phyloP scores from a whole-genome alignment of 1,140 invertebrate species.

The Meteorus sp. region DNA sequence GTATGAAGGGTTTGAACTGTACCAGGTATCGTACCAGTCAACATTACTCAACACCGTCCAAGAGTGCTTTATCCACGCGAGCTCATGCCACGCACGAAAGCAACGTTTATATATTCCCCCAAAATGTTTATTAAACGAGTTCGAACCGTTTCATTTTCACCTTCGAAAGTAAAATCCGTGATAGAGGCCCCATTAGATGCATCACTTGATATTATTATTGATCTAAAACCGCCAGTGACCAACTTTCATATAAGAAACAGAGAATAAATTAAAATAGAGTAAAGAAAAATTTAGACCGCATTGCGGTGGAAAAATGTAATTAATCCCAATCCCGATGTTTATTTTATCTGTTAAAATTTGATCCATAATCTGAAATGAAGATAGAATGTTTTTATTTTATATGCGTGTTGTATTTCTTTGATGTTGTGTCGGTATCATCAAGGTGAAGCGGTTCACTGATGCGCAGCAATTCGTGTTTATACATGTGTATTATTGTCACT shows the following conservation, averaged over 20 bases:
- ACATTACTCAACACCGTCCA: too few species aligned
- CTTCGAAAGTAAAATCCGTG: too few species aligned
- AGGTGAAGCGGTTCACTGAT: conserved; percentile 7
- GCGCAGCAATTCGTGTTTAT: neutral
- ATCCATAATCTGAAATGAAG: too few species aligned
- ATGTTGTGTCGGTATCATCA: neutral
- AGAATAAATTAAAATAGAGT: too few species aligned
- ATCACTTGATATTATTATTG: too few species aligned
- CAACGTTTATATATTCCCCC: neutral
- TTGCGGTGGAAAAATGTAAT: neutral
- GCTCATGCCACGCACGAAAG: conserved; percentile 32
- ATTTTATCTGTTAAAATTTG: too few species aligned
- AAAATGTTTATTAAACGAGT: too few species aligned
- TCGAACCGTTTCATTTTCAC: too few species aligned
- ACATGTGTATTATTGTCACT: neutral
- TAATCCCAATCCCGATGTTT: too few species aligned
- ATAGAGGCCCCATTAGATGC: too few species aligned
- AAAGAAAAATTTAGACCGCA: conserved; percentile 6
- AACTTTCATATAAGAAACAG: neutral
- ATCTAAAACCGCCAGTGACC: too few species aligned
- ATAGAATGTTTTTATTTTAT: neutral
- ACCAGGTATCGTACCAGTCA: conserved; percentile 34
- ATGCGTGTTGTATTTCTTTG: neutral
- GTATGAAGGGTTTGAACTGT: too few species aligned
- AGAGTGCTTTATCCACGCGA: conserved; percentile 32